Base-by-base conservation (phyloP, 1,140 invertebrate genomes). In the Drosophila tropicalis region DNA sequence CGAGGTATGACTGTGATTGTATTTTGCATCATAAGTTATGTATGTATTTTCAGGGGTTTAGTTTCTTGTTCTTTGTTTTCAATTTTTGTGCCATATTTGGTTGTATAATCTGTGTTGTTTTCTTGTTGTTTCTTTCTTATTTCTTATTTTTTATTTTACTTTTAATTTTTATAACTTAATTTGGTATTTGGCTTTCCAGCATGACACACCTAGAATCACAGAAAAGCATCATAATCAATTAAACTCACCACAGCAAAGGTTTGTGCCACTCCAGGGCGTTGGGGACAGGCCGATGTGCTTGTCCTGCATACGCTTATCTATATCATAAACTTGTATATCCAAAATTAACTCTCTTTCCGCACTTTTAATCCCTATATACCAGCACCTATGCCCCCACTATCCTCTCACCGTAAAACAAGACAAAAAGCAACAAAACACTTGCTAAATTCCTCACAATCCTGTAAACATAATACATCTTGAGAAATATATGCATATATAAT, bases 181-280 rank as follows among this genome's bases (percentile, higher is more conserved):
- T 91, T 91, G 90, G 90, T 91, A 85, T 90, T 89, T 90, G 90
- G 90, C 86, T 90, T 90, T 89, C 89, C 89, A 89, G 82, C 90
- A 91, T 91, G 90, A 90, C 70, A 90, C 90, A 90, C 74, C 86
- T 91, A 91, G 90, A 91, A 75, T 89, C 81, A 91, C 87, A 76
- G 90, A 91, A 90, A 91, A 91, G 87, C 89, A 90, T 91, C 90
- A 91, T 91, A 90, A 86, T 78, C 75, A 71, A 71, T 76, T 90
- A 89, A 91, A 85, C 58, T 90, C 87, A 91, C 81, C 79, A 70
- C 90, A 83, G 81, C 90, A 91, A 91, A 91, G 90, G 90, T 91
- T 91, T 87, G 90, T 91, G 84, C 72, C 67, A 80, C 72, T 34
- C 63, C 36, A 58, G 67, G 64, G 62, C 40, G 15, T 17, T 13